Evolutionary conservation across 1,140 invertebrate genomes (phyloP), one percentile per base, ranked within the genome.

Genomic region (Drosophila dunni): DNA sequence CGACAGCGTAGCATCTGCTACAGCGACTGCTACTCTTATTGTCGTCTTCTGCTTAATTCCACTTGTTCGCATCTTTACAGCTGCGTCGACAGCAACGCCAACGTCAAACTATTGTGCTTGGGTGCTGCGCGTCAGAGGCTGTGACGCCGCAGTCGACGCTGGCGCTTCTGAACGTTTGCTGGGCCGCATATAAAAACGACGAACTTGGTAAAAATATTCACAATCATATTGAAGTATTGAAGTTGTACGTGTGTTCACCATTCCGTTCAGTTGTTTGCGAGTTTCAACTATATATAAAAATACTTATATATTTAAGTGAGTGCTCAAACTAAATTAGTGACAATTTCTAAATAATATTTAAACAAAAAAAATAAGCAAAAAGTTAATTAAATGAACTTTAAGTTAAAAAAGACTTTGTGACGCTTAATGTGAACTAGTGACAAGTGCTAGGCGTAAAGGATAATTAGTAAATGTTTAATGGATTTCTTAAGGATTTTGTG

Each of bases 191-290:
- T 89, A 89, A 88, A 89, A 89, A 81, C 78, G 85, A 54, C 68
- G 78, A 81, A 62, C 84, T 81, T 84, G 67, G 69, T 73, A 67
- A 90, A 80, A 90, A 84, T 88, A 83, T 81, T 83, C 84, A 88
- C 84, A 88, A 88, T 89, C 78, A 89, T 88, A 83, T 88, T 81
- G 68, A 81, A 89, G 74, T 89, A 89, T 90, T 65, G 74, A 84
- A 63, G 61, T 51, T 63, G 85, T 69, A 64, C 79, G 77, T 57
- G 77, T 44, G 80, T 73, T 53, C 50, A 34, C 50, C 50, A 53
- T 34, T 34, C 13, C 29, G 82, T 76, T 79, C 57, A 62, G 42
- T 42, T 56, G 24, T 56, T 56, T 50, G 44, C 66, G 71, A 77
- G 64, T 81, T 65, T 63, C 4, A 7, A 48, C 13, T 13, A 51